Base-by-base conservation (phyloP, 2,113 vertebrate genomes). In the Lonchura striata region DNA sequence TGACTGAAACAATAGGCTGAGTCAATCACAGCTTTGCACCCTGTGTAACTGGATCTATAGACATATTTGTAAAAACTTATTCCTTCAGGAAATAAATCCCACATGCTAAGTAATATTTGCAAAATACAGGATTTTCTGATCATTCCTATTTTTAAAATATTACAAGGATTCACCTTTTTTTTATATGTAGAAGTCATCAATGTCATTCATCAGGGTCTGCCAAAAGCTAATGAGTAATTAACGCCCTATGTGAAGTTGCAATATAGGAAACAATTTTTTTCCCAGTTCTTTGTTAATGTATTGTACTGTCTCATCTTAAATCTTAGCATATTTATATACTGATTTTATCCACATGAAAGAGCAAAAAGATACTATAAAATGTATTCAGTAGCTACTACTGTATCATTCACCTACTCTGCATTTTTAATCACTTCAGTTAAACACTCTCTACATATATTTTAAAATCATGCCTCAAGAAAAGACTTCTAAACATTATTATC, bases 391-490 rank as follows among this genome's bases (percentile, higher is more conserved):
- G 95, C 97, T 97, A 95, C 54, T 89, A 86, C 92, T n/a, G 13
- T 89, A 86, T 85, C 19, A 4, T 95, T 90, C 69, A 4, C 92
- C 97, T 90, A 94, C 8, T 0, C 77, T 76, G 65, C 79, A 76
- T 88, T 97, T 91, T 83, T 33, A 94, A 94, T 93, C 71, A 82
- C 82, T 96, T 92, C 89, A 97, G 72, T 93, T 96, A 97, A 98
- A 96, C 64, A 80, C 92, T 76, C 69, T 91, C 86, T 94, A 96
- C 57, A 49, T 79, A 42, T 69, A 91, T 94, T 97, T 92, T 96
- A 86, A 94, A 97, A 95, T 89, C 75, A 92, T 68, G 82, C 71
- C 69, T 96, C 86, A 79, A 90, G 92, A 91, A 95, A 94, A 94
- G 63, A 70, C 69, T 91, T 92, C 70, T 31, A 95, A 96, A 95